These are phyloP conservation scores for Rhinella marina DNA, from an alignment of 2,797 vertebrate species.

Conservation along the genomic window DNA sequence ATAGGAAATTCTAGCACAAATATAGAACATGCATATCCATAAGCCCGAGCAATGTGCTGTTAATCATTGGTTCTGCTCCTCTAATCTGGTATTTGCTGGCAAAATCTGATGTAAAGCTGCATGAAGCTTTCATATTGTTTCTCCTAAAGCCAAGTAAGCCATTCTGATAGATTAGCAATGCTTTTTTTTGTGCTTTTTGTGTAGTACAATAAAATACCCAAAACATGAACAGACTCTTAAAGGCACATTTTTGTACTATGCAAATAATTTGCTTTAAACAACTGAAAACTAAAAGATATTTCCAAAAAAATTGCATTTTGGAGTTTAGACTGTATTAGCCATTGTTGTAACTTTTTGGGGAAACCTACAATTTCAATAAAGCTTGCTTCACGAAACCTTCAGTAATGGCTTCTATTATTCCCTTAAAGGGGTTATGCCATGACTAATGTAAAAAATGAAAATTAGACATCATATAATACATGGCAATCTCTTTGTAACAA, in stretches of 20 bases:
- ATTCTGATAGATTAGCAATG: not conserved
- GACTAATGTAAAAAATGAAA: too few species aligned
- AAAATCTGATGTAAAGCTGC: slow-evolving; percentile 12
- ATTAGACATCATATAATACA: too few species aligned
- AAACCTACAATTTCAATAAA: not conserved
- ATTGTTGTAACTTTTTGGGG: not conserved
- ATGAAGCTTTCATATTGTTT: slow-evolving; percentile 23
- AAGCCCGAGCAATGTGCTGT: not conserved
- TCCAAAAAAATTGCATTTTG: too few species aligned
- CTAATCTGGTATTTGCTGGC: not conserved
- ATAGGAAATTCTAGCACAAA: not conserved
- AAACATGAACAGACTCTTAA: not conserved
- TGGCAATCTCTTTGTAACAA: too few species aligned
- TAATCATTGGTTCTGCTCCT: slow-evolving; percentile 20
- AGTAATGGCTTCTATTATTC: too few species aligned
- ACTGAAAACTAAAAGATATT: too few species aligned
- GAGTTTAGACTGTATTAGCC: too few species aligned
- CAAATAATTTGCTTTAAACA: not conserved
- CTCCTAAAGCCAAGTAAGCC: slow-evolving; percentile 18
- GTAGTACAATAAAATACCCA: not conserved
- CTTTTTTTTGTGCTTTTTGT: not conserved
- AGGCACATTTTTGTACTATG: not conserved
- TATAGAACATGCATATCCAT: not conserved
- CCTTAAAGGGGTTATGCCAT: too few species aligned
- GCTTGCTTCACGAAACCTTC: too few species aligned